phyloP scores from a whole-genome alignment of 2,888 invertebrate species.

The Dicyrtoma fusca region DNA sequence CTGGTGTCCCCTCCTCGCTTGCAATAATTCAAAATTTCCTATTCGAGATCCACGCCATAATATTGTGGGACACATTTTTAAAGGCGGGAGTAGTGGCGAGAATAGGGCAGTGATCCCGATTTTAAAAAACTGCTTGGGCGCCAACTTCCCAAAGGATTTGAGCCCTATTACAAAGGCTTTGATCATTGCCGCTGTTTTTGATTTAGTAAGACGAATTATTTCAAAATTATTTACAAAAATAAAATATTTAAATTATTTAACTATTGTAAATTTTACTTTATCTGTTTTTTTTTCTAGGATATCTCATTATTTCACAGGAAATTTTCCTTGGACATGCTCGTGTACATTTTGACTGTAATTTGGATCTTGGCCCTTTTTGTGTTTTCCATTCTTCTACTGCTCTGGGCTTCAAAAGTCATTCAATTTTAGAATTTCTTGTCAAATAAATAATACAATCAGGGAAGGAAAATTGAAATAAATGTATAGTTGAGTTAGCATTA shows the following conservation, averaged over 20 bases:
- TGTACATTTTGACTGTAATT: background rate
- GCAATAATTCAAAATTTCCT: background rate
- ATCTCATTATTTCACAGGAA: background rate
- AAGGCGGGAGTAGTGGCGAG: background rate
- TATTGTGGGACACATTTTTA: background rate
- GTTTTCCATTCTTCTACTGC: background rate
- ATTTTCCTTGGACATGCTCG: background rate
- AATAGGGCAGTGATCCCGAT: background rate
- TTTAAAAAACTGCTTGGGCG: slow-evolving; percentile 4
- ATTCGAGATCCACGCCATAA: background rate
- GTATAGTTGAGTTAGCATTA: too few relatives aligned
- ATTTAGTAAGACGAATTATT: background rate
- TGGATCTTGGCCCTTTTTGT: background rate
- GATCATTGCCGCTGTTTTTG: background rate
- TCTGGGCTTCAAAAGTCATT: background rate
- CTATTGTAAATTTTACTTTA: background rate
- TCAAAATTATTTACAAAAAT: too few relatives aligned
- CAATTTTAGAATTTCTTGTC: too few relatives aligned
- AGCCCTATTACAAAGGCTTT: background rate
- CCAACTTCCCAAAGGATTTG: background rate
- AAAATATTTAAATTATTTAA: too few relatives aligned
- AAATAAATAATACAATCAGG: too few relatives aligned
- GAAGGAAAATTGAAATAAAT: too few relatives aligned
- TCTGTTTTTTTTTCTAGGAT: background rate
- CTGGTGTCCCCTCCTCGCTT: background rate